Conservation (phyloP, 2,888 invertebrate genomes). For the Eutolmus rufibarbis region DNA sequence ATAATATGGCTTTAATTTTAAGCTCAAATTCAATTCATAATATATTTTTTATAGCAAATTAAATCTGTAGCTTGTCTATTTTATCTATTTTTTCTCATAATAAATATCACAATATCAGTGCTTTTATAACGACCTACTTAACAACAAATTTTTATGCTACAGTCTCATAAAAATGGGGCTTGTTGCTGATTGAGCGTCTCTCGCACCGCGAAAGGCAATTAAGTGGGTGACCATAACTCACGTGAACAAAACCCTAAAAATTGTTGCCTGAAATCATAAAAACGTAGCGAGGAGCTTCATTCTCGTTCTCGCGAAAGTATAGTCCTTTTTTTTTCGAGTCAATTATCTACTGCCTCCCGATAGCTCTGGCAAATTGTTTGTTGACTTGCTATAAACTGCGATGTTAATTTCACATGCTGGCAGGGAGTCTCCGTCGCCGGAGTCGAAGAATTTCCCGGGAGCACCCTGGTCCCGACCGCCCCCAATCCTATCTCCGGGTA, state of each 20-base stretch:
- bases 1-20: too few relatives aligned
- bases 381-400: constrained; percentile 9
- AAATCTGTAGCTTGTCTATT: too few relatives aligned
- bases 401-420: background rate
- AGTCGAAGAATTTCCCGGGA: background rate
- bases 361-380: background rate
- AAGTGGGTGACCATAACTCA: background rate
- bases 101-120: background rate
- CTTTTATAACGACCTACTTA: background rate
- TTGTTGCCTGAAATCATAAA: background rate
- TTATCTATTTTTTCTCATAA: background rate
- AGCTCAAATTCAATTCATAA: too few relatives aligned
- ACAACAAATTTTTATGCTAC: background rate
- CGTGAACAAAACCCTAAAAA: background rate
- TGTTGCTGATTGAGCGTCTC: background rate
- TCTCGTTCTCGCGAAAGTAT: background rate
- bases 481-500: background rate
- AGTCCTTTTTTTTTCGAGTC: background rate
- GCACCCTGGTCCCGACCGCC: background rate
- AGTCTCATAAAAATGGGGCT: background rate
- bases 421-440: background rate
- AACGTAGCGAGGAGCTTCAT: background rate
- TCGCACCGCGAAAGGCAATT: background rate
- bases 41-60: too few relatives aligned
- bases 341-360: background rate